A percentile compares a stretch with the other conserved stretches of the same genome.
Conservation (phyloP, 2,888 invertebrate genomes). For the Plusia festucae region DNA sequence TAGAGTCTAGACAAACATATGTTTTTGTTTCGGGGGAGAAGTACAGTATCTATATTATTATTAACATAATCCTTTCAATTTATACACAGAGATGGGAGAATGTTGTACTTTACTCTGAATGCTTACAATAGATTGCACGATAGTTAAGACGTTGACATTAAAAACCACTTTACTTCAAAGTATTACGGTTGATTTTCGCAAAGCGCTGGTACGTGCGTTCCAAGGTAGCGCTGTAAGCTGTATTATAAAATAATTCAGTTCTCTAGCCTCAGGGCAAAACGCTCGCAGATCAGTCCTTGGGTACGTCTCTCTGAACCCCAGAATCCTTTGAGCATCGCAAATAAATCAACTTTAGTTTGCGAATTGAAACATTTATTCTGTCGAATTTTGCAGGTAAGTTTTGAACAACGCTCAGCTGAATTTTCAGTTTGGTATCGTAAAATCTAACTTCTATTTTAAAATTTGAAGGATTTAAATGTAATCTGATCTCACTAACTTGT, state of each 20-base stretch:
- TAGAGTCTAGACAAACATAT: not conserved
- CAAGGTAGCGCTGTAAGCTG: not conserved
- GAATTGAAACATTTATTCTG: slow-evolving; percentile 46
- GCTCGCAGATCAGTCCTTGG: not conserved
- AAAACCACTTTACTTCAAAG: not conserved
- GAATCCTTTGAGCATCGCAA: slow-evolving; percentile 39
- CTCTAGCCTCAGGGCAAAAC: not conserved
- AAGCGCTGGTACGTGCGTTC: too few relatives aligned
- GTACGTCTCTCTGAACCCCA: slow-evolving; percentile 12
- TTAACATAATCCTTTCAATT: not conserved
- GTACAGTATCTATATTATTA: not conserved
- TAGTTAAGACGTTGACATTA: not conserved
- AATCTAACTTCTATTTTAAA: slow-evolving; percentile 16
- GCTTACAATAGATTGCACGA: not conserved
- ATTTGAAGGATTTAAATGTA: slow-evolving; percentile 23
- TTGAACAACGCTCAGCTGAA: slow-evolving; percentile 25
- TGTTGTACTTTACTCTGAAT: not conserved
- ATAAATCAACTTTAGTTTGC: slow-evolving; percentile 49
- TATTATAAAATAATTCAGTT: slow-evolving; percentile 5
- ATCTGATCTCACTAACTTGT: not conserved
- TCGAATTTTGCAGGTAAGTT: slow-evolving; percentile 33
- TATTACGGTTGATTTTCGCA: not conserved
- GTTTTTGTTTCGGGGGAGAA: too few relatives aligned
- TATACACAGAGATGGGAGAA: not conserved
- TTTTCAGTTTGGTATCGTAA: slow-evolving; percentile 17